Evolutionary conservation across 37 sponge, comb jelly and placozoan species (phyloP), one percentile per base, ranked within the genome.

Genomic region (Cliona cf. orientalis): DNA sequence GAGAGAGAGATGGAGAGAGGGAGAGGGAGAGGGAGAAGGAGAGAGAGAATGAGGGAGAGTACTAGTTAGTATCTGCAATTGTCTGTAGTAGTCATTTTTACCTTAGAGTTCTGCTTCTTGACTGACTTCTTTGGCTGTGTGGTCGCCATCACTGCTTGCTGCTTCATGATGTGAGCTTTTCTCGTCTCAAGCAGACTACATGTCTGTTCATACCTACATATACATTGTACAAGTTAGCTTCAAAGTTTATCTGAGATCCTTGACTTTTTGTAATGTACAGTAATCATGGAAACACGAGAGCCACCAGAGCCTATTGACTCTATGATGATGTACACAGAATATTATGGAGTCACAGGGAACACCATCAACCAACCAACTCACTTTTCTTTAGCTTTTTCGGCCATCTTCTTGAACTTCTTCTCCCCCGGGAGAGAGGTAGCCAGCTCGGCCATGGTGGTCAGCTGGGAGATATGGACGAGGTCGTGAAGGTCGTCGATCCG

Each of bases 181-280:
- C 84, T 42, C 0, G 68, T 64, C 42, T 92, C 81, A 34, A 92
- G 72, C 39, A 83, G 80, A 7, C 84, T 77, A 31, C 84, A 58
- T 6, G 84, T 38, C 26, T 80, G 80, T 32, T 58, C 68, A 57
- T 67, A 74, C 59, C 87, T 74, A 43, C 11, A 78, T 42, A 36
- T n/a, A 72, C 33, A 44, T 9, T 44, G n/a, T 11, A 67, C n/a
- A n/a, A n/a, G n/a, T n/a, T n/a, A n/a, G n/a, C n/a, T n/a, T n/a
- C n/a, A n/a, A n/a, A n/a, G n/a, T n/a, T n/a, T n/a, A n/a, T n/a
- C n/a, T n/a, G n/a, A n/a, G n/a, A n/a, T n/a, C n/a, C n/a, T n/a
- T n/a, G n/a, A n/a, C n/a, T n/a, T n/a, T n/a, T n/a, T n/a, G n/a
- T n/a, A n/a, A n/a, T n/a, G n/a, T n/a, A n/a, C n/a, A n/a, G n/a